Evolutionary conservation across 2,113 vertebrate genomes (phyloP).

Genomic region (Sceloporus tristichus): DNA sequence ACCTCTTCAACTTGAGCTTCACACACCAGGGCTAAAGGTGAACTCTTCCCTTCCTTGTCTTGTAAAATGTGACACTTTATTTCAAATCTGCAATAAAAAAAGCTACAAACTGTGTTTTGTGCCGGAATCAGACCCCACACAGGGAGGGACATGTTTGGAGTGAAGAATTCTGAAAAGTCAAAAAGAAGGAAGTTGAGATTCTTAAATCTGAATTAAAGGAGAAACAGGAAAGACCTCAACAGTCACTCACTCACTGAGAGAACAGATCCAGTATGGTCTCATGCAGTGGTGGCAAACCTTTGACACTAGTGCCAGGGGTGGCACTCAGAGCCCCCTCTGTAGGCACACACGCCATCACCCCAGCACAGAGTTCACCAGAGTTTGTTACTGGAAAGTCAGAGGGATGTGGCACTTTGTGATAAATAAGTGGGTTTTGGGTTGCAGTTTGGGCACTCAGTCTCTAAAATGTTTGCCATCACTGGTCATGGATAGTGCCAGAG

Average conservation of each 20-base stretch:
- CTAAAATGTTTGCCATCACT: too few relatives aligned
- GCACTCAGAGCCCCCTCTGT: too few relatives aligned
- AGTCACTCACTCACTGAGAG: background rate
- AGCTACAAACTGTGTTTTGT: conserved; percentile 33
- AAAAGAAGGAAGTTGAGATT: background rate
- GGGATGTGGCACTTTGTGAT: too few relatives aligned
- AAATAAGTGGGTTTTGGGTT: too few relatives aligned
- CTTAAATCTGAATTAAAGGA: background rate
- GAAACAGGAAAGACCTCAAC: background rate
- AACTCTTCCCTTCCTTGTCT: conserved; percentile 24
- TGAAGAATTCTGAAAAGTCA: conserved; percentile 1
- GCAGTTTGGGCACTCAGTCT: too few relatives aligned
- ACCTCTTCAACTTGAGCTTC: conserved; percentile 36
- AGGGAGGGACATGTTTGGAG: background rate
- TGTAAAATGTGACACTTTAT: conserved; percentile 42
- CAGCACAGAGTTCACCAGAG: too few relatives aligned
- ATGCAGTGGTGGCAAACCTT: too few relatives aligned
- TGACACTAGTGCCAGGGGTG: too few relatives aligned
- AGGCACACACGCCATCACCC: too few relatives aligned
- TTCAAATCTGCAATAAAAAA: conserved; percentile 57
- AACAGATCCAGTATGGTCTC: background rate
- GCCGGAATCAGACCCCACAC: background rate
- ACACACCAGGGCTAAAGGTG: conserved; percentile 43
- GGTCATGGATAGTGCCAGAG: background rate
- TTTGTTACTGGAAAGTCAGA: too few relatives aligned